Evolutionary conservation across 2,888 invertebrate genomes (phyloP), one percentile per base, ranked within the genome.

Genomic region (Netelia melanura): DNA sequence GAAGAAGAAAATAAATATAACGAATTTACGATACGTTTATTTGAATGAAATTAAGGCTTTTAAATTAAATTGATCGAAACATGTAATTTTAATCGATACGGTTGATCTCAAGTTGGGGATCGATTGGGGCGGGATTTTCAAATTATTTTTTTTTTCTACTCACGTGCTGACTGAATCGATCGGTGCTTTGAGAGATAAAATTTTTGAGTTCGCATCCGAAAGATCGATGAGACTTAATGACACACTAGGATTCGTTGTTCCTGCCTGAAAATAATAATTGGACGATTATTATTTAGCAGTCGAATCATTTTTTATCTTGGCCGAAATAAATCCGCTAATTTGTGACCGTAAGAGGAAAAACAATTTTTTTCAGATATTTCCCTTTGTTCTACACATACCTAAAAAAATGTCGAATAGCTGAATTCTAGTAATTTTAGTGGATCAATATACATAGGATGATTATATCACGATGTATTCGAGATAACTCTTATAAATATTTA

Each of bases 201-300:
- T 48, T 70, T 86, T 74, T 2, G 90, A 91, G 91, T 58, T 90
- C 88, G 83, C 88, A 89, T 84, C 91, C 88, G 86, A 87, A 8
- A 97, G 93, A 90, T 96, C 95, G 87, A 95, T 96, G 9, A 97
- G 95, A 83, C 95, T 95, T 25, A 98, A 93, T 14, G 95, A 94
- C 3, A 97, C 97, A 9, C 94, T 93, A 0, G 98, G 98, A 94
- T 98, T 98, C 48, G 94, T 94, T 78, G 96, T 95, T 87, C 97
- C 97, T 87, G 95, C 95, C 96, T 97, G 93, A 54, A 58, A 54
- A 54, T 54, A 54, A 54, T 54, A 30, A 54, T 11, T n/a, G 2
- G n/a, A n/a, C 54, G 14, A 30, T 68, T 1, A 14, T 72, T 44
- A 54, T 43, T 25, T 38, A 21, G 52, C 10, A 9, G 1, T 25